These are phyloP conservation scores for Atherix ibis DNA, from an alignment of 2,888 invertebrate species.

Conservation along the genomic window DNA sequence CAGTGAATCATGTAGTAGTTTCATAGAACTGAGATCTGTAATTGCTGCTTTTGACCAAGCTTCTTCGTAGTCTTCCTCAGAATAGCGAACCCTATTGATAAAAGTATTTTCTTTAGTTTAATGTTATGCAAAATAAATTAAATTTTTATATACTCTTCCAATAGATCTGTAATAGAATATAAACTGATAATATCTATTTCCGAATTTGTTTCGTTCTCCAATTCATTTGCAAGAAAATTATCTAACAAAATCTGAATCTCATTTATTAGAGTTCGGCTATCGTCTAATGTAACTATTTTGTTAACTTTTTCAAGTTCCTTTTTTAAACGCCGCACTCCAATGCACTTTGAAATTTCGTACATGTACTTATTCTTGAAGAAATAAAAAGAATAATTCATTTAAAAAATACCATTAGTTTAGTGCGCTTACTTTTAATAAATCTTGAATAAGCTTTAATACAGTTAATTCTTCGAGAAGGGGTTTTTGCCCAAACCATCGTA, in stretches of 20 bases:
- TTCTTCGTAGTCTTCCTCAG: constrained; percentile 18
- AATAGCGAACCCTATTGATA: background rate
- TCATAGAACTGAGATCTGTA: constrained; percentile 22
- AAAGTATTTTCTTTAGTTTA: background rate
- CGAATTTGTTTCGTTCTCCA: too few species aligned
- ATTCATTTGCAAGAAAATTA: too few species aligned
- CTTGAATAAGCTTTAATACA: constrained; percentile 21
- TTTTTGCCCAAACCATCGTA: constrained; percentile 25
- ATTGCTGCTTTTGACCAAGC: constrained; percentile 21
- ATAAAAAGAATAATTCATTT: too few species aligned
- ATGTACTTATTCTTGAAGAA: constrained; percentile 17
- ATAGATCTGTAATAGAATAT: too few species aligned
- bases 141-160: background rate
- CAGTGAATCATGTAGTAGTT: constrained; percentile 18
- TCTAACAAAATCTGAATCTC: too few species aligned
- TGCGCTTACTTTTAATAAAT: constrained; percentile 17
- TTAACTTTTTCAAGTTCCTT: constrained; percentile 23
- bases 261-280: too few species aligned
- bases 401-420: background rate
- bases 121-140: too few species aligned
- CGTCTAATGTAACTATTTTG: too few species aligned
- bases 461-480: constrained; percentile 19
- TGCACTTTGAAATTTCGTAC: constrained; percentile 15
- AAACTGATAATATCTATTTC: too few species aligned
- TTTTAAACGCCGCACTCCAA: constrained; percentile 17